Evolutionary conservation across 2,113 vertebrate species (phyloP), one percentile per base, ranked within the genome.

Genomic region (Pelodiscus sinensis): DNA sequence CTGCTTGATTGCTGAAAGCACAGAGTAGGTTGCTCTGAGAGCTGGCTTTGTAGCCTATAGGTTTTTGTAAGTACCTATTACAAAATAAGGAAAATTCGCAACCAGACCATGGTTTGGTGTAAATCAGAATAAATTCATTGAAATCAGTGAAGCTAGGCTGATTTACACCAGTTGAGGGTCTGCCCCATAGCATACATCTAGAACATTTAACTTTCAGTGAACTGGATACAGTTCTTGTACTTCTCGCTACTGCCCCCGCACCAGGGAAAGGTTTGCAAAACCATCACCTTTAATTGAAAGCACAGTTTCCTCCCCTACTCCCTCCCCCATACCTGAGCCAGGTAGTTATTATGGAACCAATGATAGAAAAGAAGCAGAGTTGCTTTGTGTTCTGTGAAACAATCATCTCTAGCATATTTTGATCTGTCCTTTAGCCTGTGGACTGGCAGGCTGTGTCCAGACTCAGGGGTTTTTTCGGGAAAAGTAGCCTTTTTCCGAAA

Each of bases 391-490:
- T 93, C 87, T 73, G 31, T 81, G 87, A 90, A 97, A 82, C 58
- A 85, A 82, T 54, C 19, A 12, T 88, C n/a, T 56, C 55, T 8
- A 1, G 2, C 9, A 11, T 56, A 78, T 56, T 93, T 77, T 85
- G 77, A 71, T 95, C 79, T 93, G 71, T 87, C 85, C 87, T 94
- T 93, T 90, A 78, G 79, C 60, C 90, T 82, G 24, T 27, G 52
- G 86, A 82, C 15, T 50, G 82, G 85, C 84, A n/a, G n/a, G n/a
- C n/a, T n/a, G n/a, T n/a, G n/a, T n/a, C n/a, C n/a, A n/a, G n/a
- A n/a, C n/a, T n/a, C n/a, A n/a, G n/a, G n/a, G n/a, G n/a, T n/a
- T n/a, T n/a, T n/a, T n/a, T n/a, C n/a, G n/a, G n/a, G n/a, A n/a
- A n/a, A n/a, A n/a, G n/a, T n/a, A n/a, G n/a, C n/a, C n/a, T n/a